Percentiles rank a stretch among this genome's conserved stretches.
phyloP scores from a whole-genome alignment of 2,113 vertebrate species.

The Haliaeetus leucogaster region DNA sequence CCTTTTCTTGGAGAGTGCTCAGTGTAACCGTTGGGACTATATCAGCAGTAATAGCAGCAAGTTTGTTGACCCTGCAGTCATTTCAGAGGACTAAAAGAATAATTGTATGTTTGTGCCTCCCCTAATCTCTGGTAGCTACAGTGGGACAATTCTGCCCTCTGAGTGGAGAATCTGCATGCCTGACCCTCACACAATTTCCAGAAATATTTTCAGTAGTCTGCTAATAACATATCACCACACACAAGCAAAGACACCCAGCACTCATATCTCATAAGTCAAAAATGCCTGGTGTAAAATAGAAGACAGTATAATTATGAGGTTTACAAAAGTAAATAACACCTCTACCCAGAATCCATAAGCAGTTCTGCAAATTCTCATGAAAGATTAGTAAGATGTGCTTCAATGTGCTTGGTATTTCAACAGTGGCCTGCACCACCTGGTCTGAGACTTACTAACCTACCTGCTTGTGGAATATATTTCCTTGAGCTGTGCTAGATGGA shows the following conservation, averaged over 20 bases:
- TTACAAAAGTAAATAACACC: neutral
- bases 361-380: neutral
- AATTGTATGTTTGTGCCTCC: neutral
- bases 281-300: neutral
- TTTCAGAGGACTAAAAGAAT: neutral
- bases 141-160: neutral
- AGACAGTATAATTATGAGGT: neutral
- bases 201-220: neutral
- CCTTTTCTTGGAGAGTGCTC: neutral
- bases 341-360: neutral
- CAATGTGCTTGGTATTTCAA: neutral
- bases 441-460: neutral
- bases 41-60: neutral
- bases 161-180: neutral
- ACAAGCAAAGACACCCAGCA: neutral
- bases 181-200: neutral
- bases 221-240: neutral
- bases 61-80: neutral
- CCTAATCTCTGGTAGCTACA: neutral
- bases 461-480: neutral
- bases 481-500: neutral
- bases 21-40: neutral
- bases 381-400: neutral
- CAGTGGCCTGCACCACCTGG: neutral
- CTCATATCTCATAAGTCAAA: neutral